These are phyloP conservation scores for Alentia gelatinosa DNA, from an alignment of 2,888 invertebrate species.

Conservation along the genomic window DNA sequence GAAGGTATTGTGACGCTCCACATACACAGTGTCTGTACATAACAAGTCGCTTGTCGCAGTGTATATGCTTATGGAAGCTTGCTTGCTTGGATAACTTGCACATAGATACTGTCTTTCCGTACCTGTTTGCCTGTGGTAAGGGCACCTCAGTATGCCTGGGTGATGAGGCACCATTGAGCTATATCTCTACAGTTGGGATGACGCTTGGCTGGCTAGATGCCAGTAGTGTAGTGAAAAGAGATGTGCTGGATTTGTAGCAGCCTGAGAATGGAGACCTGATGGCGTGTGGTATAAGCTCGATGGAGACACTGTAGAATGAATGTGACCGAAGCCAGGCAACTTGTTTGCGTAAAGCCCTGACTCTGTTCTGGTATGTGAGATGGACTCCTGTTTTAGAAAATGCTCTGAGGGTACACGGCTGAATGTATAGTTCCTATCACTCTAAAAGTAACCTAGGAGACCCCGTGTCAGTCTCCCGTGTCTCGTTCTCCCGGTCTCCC, in stretches of 20 bases:
- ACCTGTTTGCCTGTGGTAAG: not conserved
- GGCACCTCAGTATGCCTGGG: not conserved
- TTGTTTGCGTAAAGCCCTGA: too few species aligned
- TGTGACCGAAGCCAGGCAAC: too few species aligned
- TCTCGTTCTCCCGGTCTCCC: not conserved
- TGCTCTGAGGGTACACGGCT: constrained; percentile 6
- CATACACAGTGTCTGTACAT: not conserved
- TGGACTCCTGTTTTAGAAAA: not conserved
- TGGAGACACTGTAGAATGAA: too few species aligned
- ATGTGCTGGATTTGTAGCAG: too few species aligned
- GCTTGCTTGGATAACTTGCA: not conserved
- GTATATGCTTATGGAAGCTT: constrained; percentile 6
- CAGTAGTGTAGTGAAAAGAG: too few species aligned
- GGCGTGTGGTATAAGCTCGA: too few species aligned
- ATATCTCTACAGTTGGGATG: too few species aligned
- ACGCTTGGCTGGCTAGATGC: not conserved
- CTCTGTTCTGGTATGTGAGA: not conserved
- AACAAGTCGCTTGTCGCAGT: not conserved
- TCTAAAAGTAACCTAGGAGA: not conserved
- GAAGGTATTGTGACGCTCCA: too few species aligned
- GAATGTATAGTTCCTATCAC: not conserved
- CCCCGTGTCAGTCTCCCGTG: not conserved
- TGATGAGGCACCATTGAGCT: not conserved
- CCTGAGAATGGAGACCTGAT: not conserved
- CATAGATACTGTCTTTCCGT: too few species aligned